Base-by-base conservation (phyloP, 2,888 invertebrate species). In the Cactoblastis cactorum region DNA sequence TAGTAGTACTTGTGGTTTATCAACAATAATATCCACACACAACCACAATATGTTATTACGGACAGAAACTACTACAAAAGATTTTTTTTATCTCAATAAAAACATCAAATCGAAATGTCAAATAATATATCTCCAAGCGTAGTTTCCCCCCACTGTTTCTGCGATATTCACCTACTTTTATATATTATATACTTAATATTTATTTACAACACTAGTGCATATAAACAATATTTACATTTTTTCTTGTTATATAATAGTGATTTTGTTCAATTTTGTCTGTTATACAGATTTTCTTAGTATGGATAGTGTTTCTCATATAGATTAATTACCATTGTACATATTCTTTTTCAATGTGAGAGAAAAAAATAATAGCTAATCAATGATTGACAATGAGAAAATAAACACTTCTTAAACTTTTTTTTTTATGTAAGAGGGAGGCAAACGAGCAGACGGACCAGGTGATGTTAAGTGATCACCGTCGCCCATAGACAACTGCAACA, bases 131-230 rank as follows among this genome's bases (percentile, higher is more conserved):
- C 77, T 82, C 80, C 80, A 89, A 89, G 88, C 88, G 88, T 89
- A 89, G 88, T 89, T 89, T 89, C 88, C 88, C 88, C 88, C 87
- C 84, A 86, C 85, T 79, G 80, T 85, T 71, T 76, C 75, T 80
- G 83, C 75, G 63, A 74, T 77, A 63, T 65, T 69, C 56, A 69
- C 65, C 63, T 71, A 70, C 49, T 54, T 56, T 57, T 38, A 35
- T 35, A n/a, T 35, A 37, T 37, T 4, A 52, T 48, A 50, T 55
- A 60, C 63, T 67, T 62, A 55, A 60, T 28, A 59, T 64, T 65
- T 62, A 60, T 58, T 62, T 53, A 61, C 63, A 57, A 65, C 59
- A 65, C 63, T 61, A 58, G 50, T 56, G 55, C 51, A 52, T 45
- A 56, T 54, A 57, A 70, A 75, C 71, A 72, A 75, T 82, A 80